These are phyloP conservation scores for Epizoanthus illoricatus DNA, from an alignment of 92 coral and sea anemone genomes.

Conservation along the genomic window DNA sequence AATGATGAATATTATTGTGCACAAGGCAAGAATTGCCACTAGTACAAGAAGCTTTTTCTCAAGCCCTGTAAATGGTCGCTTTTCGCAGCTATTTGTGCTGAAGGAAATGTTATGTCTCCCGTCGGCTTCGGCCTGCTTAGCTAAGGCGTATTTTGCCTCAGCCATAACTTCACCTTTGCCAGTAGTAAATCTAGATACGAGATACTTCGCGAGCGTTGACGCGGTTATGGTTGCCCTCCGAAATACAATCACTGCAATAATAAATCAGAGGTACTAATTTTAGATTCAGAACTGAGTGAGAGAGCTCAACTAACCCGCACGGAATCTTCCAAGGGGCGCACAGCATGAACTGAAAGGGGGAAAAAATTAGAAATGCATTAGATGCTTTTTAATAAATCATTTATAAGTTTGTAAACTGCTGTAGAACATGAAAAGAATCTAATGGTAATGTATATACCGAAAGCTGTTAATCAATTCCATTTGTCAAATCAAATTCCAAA, in stretches of 20 bases:
- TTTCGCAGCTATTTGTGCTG: not conserved
- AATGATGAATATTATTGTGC: conserved; percentile 13
- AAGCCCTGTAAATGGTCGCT: conserved; percentile 13
- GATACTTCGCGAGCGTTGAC: not conserved
- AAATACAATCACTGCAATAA: conserved; percentile 17
- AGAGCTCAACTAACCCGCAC: not conserved
- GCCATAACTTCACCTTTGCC: conserved; percentile 2
- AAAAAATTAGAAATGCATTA: not conserved
- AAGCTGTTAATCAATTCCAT: not conserved
- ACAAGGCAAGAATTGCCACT: conserved; percentile 6
- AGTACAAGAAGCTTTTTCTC: conserved; percentile 18
- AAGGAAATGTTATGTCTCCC: not conserved
- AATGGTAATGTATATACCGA: not conserved
- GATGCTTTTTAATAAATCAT: conserved; percentile 18
- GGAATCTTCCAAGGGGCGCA: not conserved
- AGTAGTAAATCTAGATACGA: not conserved
- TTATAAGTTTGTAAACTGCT: conserved; percentile 10
- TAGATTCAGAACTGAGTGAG: not conserved
- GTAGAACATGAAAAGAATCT: conserved; percentile 4
- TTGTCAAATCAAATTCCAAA: not conserved
- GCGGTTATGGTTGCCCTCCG: conserved; percentile 28
- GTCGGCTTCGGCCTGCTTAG: conserved; percentile 12
- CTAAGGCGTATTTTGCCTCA: conserved; percentile 27
- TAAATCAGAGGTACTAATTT: not conserved
- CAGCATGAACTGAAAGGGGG: not conserved